phyloP scores from a whole-genome alignment of 2,113 vertebrate species.

The Sakesphorus luctuosus region DNA sequence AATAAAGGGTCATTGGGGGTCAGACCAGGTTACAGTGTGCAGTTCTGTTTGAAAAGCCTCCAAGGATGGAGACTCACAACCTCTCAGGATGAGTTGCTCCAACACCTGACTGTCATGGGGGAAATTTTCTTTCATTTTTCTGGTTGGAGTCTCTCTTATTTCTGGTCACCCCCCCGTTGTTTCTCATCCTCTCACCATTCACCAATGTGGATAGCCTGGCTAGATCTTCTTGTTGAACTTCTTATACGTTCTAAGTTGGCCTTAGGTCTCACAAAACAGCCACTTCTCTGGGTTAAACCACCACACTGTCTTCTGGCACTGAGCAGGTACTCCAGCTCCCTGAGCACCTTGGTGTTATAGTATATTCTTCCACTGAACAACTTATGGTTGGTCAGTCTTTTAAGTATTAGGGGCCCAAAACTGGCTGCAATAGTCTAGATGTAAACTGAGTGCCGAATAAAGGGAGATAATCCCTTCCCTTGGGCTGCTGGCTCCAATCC shows the following conservation, averaged over 20 bases:
- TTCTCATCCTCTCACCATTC: not conserved
- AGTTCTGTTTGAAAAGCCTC: not conserved
- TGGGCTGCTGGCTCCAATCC: not conserved
- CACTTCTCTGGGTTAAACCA: not conserved
- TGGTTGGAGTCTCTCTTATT: not conserved
- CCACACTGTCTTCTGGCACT: accelerated
- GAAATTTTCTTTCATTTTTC: not conserved
- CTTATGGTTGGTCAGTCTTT: not conserved
- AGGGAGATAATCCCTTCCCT: not conserved
- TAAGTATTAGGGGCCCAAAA: accelerated
- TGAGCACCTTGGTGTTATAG: not conserved
- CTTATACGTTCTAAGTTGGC: not conserved
- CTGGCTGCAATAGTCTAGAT: not conserved
- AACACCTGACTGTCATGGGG: too few species aligned
- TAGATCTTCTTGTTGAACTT: not conserved
- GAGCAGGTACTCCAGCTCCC: not conserved
- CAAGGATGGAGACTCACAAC: not conserved
- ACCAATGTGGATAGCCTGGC: not conserved
- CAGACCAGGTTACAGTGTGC: not conserved
- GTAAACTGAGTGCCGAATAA: not conserved
- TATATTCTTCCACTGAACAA: not conserved
- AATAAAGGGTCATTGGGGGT: not conserved
- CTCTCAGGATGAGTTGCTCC: not conserved
- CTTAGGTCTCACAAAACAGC: not conserved
- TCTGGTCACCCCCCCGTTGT: not conserved